Conservation (phyloP, 2,113 vertebrate genomes). For the Pedionomus torquatus region DNA sequence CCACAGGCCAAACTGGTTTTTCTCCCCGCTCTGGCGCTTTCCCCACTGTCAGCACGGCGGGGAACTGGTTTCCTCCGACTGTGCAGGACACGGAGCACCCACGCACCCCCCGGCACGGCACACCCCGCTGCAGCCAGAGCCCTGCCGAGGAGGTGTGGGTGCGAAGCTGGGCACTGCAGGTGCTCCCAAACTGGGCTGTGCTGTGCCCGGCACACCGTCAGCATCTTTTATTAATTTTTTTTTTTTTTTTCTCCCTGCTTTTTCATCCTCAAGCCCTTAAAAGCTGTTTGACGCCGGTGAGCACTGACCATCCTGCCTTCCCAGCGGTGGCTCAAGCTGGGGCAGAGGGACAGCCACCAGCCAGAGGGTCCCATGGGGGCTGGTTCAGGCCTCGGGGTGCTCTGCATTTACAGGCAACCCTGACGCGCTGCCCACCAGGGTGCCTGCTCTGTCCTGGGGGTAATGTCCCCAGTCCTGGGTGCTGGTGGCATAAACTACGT, state of each 20-base stretch:
- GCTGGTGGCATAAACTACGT: not conserved
- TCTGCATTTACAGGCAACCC: not conserved
- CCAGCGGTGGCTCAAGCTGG: accelerated
- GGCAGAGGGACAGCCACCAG: accelerated
- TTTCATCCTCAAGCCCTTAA: not conserved
- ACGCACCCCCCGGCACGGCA: not conserved
- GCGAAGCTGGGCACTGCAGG: accelerated
- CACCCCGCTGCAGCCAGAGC: not conserved
- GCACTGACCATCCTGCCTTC: not conserved
- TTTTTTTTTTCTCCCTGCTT: accelerated
- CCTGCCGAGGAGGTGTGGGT: not conserved
- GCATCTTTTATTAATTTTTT: not conserved
- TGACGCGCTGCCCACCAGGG: accelerated
- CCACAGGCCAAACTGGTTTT: conserved; percentile 49
- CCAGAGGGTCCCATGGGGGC: not conserved
- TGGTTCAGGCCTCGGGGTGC: not conserved
- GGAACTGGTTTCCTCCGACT: not conserved
- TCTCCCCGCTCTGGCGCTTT: not conserved
- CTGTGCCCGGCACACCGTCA: accelerated
- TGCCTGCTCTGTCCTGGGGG: not conserved
- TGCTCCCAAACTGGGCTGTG: not conserved
- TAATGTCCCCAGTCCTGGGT: not conserved
- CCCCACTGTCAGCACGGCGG: not conserved
- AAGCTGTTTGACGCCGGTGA: accelerated
- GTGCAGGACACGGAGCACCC: not conserved